phyloP scores from a whole-genome alignment of 53 echinoderm and acorn worm genomes.

The Actinopyga echinites region DNA sequence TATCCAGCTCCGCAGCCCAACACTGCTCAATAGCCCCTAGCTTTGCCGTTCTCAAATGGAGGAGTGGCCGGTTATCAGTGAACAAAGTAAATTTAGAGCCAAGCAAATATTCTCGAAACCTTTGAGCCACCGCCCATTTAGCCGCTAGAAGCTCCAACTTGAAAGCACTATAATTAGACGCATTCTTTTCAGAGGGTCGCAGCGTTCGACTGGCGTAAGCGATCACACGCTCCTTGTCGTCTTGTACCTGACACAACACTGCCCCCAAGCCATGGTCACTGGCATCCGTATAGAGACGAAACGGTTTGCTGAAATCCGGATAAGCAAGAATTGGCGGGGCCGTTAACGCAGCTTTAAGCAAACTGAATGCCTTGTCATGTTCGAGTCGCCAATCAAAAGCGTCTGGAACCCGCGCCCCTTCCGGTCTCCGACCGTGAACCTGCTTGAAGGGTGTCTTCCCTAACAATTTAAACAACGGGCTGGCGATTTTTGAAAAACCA shows the following conservation, averaged over 20 bases:
- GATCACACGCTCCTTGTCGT: slow-evolving; percentile 1
- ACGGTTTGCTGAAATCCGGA: slow-evolving; percentile 45
- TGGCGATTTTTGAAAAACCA: too few species aligned
- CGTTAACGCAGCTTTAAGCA: slow-evolving; percentile 21
- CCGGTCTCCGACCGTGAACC: too few species aligned
- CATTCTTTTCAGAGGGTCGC: slow-evolving; percentile 34
- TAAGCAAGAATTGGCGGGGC: slow-evolving; percentile 52
- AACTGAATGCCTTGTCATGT: slow-evolving; percentile 19
- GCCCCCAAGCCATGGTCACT: slow-evolving; percentile 41
- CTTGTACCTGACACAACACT: slow-evolving; percentile 35
- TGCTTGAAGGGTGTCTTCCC: too few species aligned
- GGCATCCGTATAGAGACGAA: slow-evolving; percentile 58
- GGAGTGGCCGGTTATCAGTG: too few species aligned
- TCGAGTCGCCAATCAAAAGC: background rate
- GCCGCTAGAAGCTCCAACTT: slow-evolving; percentile 56
- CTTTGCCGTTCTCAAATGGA: slow-evolving; percentile 37
- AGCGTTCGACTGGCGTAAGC: slow-evolving; percentile 49
- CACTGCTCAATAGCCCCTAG: slow-evolving; percentile 49
- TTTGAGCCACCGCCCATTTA: slow-evolving; percentile 54
- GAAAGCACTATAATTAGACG: slow-evolving; percentile 43
- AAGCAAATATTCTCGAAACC: slow-evolving; percentile 46
- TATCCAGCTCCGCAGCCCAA: background rate
- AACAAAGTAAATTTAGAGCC: slow-evolving; percentile 8
- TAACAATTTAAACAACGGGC: too few species aligned
- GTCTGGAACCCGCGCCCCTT: too few species aligned